Percentiles rank a stretch among this genome's conserved stretches.
Conservation (phyloP, 2,888 invertebrate species). For the Acleris holmiana region DNA sequence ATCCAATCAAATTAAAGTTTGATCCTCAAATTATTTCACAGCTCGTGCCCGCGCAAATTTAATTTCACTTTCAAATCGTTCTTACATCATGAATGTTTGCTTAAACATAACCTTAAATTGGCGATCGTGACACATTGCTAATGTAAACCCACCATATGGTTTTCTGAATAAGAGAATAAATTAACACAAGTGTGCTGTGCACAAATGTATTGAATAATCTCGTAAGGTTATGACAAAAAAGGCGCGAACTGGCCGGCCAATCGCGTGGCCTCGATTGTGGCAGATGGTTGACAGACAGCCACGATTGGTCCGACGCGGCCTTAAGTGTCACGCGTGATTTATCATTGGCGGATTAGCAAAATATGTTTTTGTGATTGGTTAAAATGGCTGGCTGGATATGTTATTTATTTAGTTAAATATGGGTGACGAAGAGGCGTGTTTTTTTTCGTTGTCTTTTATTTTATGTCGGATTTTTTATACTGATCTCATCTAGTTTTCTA, state of each 20-base stretch:
- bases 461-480: too few species aligned
- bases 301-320: slow-evolving; percentile 38
- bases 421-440: too few species aligned
- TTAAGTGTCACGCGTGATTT: slow-evolving; percentile 32
- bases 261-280: slow-evolving; percentile 35
- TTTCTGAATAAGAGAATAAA: slow-evolving; percentile 31
- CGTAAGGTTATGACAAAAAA: slow-evolving; percentile 36
- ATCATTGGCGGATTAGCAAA: slow-evolving; percentile 37
- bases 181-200: slow-evolving; percentile 26
- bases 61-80: slow-evolving; percentile 1
- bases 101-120: slow-evolving; percentile 15
- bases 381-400: too few species aligned
- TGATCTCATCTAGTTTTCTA: too few species aligned
- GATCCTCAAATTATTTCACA: too few species aligned
- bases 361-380: slow-evolving; percentile 29
- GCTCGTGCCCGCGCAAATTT: background rate
- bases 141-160: slow-evolving; percentile 25
- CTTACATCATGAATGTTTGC: slow-evolving; percentile 4
- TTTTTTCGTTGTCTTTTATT: too few species aligned
- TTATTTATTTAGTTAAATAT: too few species aligned
- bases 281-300: slow-evolving; percentile 37
- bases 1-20: too few species aligned
- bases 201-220: slow-evolving; percentile 20
- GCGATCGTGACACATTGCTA: slow-evolving; percentile 21
- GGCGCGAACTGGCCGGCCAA: slow-evolving; percentile 39